Base-by-base conservation (phyloP, 2,113 vertebrate species). In the Nycticorax nycticorax region DNA sequence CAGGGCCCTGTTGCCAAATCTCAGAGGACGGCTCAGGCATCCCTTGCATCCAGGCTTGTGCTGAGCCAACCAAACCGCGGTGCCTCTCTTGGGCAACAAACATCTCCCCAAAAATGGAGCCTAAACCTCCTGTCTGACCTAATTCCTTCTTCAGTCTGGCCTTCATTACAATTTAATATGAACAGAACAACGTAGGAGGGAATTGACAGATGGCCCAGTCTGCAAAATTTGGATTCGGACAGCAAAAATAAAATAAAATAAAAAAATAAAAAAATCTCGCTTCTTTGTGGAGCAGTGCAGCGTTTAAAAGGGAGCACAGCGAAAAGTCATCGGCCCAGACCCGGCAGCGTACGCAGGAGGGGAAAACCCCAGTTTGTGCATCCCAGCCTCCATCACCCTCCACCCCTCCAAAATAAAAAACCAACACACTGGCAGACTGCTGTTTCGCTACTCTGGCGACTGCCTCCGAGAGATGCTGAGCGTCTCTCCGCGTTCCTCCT, bases 171-270 rank as follows among this genome's bases (percentile, higher is more conserved):
- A 92, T 89, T 93, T 94, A 96, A 96, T 93, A 95, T 85, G 88
- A 97, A 91, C 95, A 93, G 92, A 95, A 95, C 87, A 94, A 96
- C 45, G 85, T 96, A 97, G 94, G 94, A 97, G 91, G 92, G 94
- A 97, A 95, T 85, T 97, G 94, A 97, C 95, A 97, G 95, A 95
- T 92, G 95, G 92, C 88, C 94, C 88, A 93, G 96, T 96, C 95
- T 95, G 86, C 86, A 97, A 97, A 97, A 91, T 93, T 95, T 91
- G 95, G 90, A 96, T 89, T 87, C 94, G 91, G 92, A 93, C 71
- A 79, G 80, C 8, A 90, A 88, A 95, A 88, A 43, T 15, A 43
- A 43, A 43, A 43, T 6, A 74, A 5, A 37, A 37, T 37, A 55
- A 71, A 81, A 75, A 71, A 56, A n/a, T 45, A 66, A 21, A 53